Conservation (phyloP, 2,113 vertebrate species). For the Hydropotes inermis region DNA sequence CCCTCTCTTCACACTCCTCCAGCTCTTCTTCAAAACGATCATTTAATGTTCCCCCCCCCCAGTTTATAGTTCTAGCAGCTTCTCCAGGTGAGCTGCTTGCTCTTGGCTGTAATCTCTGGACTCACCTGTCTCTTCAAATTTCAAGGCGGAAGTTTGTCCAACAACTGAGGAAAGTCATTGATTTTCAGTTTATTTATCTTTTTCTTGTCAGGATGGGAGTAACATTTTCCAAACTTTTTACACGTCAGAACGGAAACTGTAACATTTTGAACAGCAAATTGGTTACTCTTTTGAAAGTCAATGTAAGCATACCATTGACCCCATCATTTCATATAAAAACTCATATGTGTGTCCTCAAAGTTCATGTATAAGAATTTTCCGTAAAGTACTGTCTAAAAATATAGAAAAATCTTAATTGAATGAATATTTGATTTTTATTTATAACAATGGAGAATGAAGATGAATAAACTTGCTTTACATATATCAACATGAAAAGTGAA, state of each 20-base stretch:
- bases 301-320: neutral
- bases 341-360: neutral
- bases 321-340: neutral
- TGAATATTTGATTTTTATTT: neutral
- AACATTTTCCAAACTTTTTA: neutral
- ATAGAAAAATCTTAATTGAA: neutral
- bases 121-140: neutral
- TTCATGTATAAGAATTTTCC: neutral
- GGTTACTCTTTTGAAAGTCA: neutral
- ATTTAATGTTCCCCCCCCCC: too few species aligned
- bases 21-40: neutral
- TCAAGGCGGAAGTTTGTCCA: neutral
- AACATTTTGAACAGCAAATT: neutral
- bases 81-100: neutral
- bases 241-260: neutral
- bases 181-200: neutral
- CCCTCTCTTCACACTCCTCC: neutral
- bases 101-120: neutral
- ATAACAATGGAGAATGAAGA: neutral
- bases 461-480: neutral
- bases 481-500: neutral
- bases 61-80: neutral
- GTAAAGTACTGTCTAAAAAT: neutral
- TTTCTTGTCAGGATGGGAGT: neutral
- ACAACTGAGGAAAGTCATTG: neutral